Evolutionary conservation across 1,140 invertebrate species (phyloP), one percentile per base, ranked within the genome.

Genomic region (Pomacea maculata): DNA sequence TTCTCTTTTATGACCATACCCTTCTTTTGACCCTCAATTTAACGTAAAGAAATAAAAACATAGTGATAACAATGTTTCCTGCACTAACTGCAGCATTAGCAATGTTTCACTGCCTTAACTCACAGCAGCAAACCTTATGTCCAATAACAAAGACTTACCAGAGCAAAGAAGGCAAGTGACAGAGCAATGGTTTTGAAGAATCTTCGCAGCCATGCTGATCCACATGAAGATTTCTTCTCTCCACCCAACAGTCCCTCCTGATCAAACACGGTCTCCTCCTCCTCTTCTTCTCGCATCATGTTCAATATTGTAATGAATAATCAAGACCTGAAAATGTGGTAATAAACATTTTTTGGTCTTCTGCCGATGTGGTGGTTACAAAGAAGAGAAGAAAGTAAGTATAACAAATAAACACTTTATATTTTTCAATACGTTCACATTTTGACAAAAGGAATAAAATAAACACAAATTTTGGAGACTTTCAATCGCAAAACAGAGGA

Each of bases 111-210:
- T 45, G 2, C 34, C 34, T 25, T 25, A 45, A 45, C 34, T 45
- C 34, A 45, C 34, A 45, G 34, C 34, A 45, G 34, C 34, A 45
- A 45, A 45, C 34, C 34, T 45, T 45, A 4, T 45, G 34, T 45
- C 34, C 6, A 52, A 67, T 0, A n/a, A 52, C 34, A 10, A 14
- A 19, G 79, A 83, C 83, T 82, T 84, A 90, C 89, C 84, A 90
- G 76, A 61, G 83, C 86, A 78, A 90, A 87, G 78, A 90, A 90
- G 34, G 87, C 86, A n/a, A 87, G 68, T 21, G 87, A 87, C 19
- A 90, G 79, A 78, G 87, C 86, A 12, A 87, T 29, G n/a, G 88
- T 89, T 71, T 88, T 88, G 34, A 81, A 75, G 75, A 90, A 83
- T 65, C 84, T 85, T 9, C 80, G 77, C 65, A 83, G 85, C 86